Percentiles rank a stretch among this genome's conserved stretches.
phyloP scores from a whole-genome alignment of 2,888 invertebrate genomes.

The Augochlorella aurata region DNA sequence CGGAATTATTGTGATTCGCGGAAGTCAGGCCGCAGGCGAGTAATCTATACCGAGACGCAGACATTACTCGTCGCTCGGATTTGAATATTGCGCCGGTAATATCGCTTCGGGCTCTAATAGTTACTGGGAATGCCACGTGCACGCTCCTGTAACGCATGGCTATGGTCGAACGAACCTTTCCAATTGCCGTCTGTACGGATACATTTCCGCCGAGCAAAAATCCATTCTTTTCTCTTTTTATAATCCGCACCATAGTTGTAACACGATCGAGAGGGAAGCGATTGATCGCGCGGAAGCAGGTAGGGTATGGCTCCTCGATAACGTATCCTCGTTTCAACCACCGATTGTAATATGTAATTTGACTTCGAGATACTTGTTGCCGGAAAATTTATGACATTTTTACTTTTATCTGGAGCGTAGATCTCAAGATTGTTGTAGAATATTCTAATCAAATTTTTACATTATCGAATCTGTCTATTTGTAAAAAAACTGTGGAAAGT shows the following conservation, averaged over 20 bases:
- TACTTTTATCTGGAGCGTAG: no score
- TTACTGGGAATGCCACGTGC: conserved; percentile 77
- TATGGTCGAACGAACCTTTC: conserved; percentile 3
- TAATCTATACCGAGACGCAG: conserved; percentile 79
- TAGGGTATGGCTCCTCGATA: no score
- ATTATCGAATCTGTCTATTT: no score
- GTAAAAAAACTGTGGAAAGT: no score
- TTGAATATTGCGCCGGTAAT: conserved; percentile 80
- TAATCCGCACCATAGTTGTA: no score
- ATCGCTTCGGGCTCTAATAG: conserved; percentile 79
- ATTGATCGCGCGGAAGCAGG: background rate
- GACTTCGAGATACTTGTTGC: no score
- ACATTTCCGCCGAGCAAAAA: background rate
- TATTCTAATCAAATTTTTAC: no score
- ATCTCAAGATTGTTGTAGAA: no score
- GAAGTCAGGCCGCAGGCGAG: conserved; percentile 76
- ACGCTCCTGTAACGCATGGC: conserved; percentile 55
- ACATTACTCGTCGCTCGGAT: conserved; percentile 78
- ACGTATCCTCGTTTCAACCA: no score
- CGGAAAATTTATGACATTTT: no score
- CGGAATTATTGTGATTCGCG: conserved; percentile 81
- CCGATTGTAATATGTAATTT: no score
- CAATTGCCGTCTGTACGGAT: background rate
- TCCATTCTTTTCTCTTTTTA: background rate
- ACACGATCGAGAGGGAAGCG: background rate